Base-by-base conservation (phyloP, 2,888 invertebrate species). In the Chymomyza fuscimana region DNA sequence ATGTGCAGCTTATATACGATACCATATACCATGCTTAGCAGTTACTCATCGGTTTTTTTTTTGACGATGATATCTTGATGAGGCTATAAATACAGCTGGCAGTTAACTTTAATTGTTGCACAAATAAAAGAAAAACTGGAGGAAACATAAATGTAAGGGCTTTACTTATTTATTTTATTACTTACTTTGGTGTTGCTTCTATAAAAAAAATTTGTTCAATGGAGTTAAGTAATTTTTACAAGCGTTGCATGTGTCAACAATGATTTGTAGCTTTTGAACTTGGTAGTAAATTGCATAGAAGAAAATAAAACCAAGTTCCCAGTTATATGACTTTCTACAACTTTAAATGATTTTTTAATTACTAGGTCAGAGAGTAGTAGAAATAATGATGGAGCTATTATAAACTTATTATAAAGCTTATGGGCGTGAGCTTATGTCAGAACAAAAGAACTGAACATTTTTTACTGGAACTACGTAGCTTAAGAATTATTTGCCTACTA, bases 71-170 rank as follows among this genome's bases (percentile, higher is more conserved):
- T 67, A 74, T 70, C 71, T 73, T 80, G 58, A 74, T 69, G 74
- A 80, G 82, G 66, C 76, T 70, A 65, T 60, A 50, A 60, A 67
- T 56, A 32, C 51, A 65, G 74, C 60, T 61, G 29, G 29, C 25
- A 7, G 68, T 64, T 66, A 72, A 58, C 61, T 74, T 87, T 86
- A 82, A 87, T 86, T 82, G 83, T 87, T 87, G 69, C 69, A 73
- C 84, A 87, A 87, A 82, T 80, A 79, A 67, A 66, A 58, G n/a
- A n/a, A 5, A 25, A 36, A 65, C 40, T 19, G 32, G n/a, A 22
- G 7, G 36, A 54, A 36, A 16, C 12, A 51, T 64, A 66, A 59
- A 59, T 67, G 65, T 75, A 76, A 65, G 74, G 69, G 74, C 19
- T 22, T 58, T 22, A 5, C 40, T 12, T 10, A 46, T 46, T 12